A percentile compares a stretch with the other conserved stretches of the same genome.
Evolutionary conservation across 2,888 invertebrate genomes (phyloP).

Genomic region (Idaea dimidiata): DNA sequence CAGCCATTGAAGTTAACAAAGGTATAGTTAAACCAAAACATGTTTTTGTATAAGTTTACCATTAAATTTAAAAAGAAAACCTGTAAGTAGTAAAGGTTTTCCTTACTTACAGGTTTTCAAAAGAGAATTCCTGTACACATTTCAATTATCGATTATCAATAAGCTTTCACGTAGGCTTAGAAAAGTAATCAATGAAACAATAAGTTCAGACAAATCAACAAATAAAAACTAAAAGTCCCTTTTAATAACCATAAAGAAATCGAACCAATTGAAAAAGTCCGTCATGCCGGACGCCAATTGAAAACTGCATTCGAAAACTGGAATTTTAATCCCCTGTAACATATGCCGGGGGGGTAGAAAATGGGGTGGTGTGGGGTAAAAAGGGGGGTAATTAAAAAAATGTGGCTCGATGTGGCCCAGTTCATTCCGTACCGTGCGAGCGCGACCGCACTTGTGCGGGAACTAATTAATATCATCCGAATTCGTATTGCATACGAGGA

Average conservation of each 20-base stretch:
- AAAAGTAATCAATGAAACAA: background rate
- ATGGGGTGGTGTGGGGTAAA: conserved; percentile 27
- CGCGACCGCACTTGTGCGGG: conserved; percentile 51
- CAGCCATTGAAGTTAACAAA: too few relatives aligned
- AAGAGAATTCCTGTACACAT: too few relatives aligned
- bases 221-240: conserved; percentile 15
- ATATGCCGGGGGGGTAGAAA: conserved; percentile 52
- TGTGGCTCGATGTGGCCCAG: conserved; percentile 76
- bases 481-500: conserved; percentile 19
- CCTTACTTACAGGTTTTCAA: too few relatives aligned
- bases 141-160: too few relatives aligned
- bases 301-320: conserved; percentile 68
- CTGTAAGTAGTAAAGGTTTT: too few relatives aligned
- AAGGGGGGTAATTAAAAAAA: conserved; percentile 74
- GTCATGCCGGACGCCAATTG: conserved; percentile 37
- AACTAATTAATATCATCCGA: conserved; percentile 66
- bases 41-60: too few relatives aligned
- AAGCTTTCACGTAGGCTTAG: background rate
- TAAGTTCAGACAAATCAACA: conserved; percentile 3
- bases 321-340: conserved; percentile 73
- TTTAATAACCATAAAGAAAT: conserved; percentile 32
- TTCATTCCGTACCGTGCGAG: conserved; percentile 58
- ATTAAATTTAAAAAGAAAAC: too few relatives aligned
- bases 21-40: too few relatives aligned
- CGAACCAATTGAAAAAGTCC: conserved; percentile 30